Evolutionary conservation across 2,888 invertebrate genomes (phyloP).

Genomic region (Drosophila gaucha): DNA sequence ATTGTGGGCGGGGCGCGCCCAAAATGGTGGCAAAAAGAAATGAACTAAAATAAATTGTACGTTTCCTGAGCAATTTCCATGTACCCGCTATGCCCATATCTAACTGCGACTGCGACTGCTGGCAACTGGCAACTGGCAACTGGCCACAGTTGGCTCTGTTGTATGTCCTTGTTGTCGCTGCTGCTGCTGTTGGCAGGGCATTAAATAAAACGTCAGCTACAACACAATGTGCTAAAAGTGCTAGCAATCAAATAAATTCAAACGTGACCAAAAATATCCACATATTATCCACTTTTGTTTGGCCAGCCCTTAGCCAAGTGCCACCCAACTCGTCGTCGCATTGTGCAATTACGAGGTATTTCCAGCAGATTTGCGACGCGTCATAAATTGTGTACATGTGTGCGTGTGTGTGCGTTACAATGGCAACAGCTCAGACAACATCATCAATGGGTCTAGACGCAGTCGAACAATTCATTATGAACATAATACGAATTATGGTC

Average conservation of each 20-base stretch:
- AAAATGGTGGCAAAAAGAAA: slow-evolving; percentile 75
- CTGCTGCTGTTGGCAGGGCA: slow-evolving; percentile 63
- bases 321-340: slow-evolving; percentile 21
- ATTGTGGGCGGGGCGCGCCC: slow-evolving; percentile 51
- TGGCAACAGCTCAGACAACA: slow-evolving; percentile 69
- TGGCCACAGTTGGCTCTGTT: slow-evolving; percentile 34
- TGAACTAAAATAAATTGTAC: slow-evolving; percentile 80
- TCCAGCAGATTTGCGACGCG: slow-evolving; percentile 77
- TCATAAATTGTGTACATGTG: slow-evolving; percentile 60
- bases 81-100: slow-evolving; percentile 18
- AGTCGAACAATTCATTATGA: slow-evolving; percentile 49
- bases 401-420: not conserved
- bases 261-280: slow-evolving; percentile 82
- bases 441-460: slow-evolving; percentile 69
- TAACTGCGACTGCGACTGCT: not conserved
- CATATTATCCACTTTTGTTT: slow-evolving; percentile 76
- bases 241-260: slow-evolving; percentile 82
- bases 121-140: slow-evolving; percentile 24
- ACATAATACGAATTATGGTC: slow-evolving; percentile 34
- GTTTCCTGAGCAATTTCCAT: slow-evolving; percentile 80
- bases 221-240: slow-evolving; percentile 81
- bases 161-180: slow-evolving; percentile 47
- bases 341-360: slow-evolving; percentile 68
- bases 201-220: slow-evolving; percentile 80
- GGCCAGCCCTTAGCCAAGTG: slow-evolving; percentile 31